Evolutionary conservation across 2,888 invertebrate genomes (phyloP).

Genomic region (Acronicta alni): DNA sequence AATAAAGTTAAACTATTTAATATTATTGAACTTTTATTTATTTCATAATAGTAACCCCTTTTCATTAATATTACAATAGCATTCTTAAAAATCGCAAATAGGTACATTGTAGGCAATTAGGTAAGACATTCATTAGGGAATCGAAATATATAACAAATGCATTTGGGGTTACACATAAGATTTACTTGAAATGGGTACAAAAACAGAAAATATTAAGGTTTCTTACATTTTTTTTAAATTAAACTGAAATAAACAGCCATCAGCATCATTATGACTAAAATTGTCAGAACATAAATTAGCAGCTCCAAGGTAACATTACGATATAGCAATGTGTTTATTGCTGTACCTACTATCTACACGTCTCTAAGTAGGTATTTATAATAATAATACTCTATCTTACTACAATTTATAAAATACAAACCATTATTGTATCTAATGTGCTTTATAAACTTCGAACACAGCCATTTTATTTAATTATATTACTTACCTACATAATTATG

Average conservation of each 20-base stretch:
- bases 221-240: no score
- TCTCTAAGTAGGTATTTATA: constrained; percentile 18
- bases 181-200: no score
- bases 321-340: no score
- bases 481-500: no score
- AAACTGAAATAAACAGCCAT: no score
- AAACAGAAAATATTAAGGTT: no score
- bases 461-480: constrained; percentile 83
- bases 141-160: not conserved
- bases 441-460: constrained; percentile 84
- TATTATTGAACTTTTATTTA: constrained; percentile 47
- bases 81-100: constrained; percentile 21
- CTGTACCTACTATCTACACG: constrained; percentile 45
- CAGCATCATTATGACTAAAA: no score
- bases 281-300: no score
- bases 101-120: constrained; percentile 19
- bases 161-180: no score
- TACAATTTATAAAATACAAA: constrained; percentile 72
- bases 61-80: constrained; percentile 42
- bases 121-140: not conserved
- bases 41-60: constrained; percentile 39
- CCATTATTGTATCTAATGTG: constrained; percentile 75
- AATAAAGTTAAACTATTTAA: constrained; percentile 51
- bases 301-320: no score
- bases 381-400: constrained; percentile 19